phyloP scores from a whole-genome alignment of 2,888 invertebrate genomes.

The Notodonta dromedarius region DNA sequence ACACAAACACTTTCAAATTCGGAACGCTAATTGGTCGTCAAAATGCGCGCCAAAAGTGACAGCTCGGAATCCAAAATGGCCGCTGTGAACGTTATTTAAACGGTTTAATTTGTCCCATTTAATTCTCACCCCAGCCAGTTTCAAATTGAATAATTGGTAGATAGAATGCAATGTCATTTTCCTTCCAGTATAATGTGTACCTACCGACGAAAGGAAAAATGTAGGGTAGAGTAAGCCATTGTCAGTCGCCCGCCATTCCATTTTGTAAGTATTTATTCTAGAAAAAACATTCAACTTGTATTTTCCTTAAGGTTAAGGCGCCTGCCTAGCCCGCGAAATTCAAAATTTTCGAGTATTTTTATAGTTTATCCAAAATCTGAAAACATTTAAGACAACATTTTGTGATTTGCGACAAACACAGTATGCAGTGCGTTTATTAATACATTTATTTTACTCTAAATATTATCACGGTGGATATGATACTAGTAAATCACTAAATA shows the following conservation, averaged over 20 bases:
- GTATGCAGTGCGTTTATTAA: too few relatives aligned
- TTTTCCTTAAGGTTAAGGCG: too few relatives aligned
- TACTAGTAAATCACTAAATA: too few relatives aligned
- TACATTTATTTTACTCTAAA: too few relatives aligned
- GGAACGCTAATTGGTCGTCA: constrained; percentile 58
- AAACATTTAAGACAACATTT: too few relatives aligned
- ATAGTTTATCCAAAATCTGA: too few relatives aligned
- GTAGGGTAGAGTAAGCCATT: constrained; percentile 19
- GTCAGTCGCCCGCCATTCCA: constrained; percentile 9
- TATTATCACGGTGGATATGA: too few relatives aligned
- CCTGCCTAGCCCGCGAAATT: too few relatives aligned
- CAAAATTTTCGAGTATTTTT: too few relatives aligned
- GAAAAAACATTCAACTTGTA: constrained; percentile 6
- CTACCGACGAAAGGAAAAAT: constrained; percentile 23
- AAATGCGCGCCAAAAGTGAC: constrained; percentile 63
- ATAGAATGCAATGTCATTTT: constrained; percentile 50
- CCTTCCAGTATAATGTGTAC: constrained; percentile 16
- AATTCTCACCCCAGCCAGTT: constrained; percentile 46
- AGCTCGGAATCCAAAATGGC: constrained; percentile 63
- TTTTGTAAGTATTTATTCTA: constrained; percentile 20
- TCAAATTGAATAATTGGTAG: constrained; percentile 55
- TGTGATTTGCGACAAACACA: too few relatives aligned
- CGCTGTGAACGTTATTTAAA: constrained; percentile 50
- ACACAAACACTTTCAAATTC: constrained; percentile 49
- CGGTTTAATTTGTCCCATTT: constrained; percentile 58